Base-by-base conservation (phyloP, 2,797 vertebrate genomes). In the Acanthurus lineatus region DNA sequence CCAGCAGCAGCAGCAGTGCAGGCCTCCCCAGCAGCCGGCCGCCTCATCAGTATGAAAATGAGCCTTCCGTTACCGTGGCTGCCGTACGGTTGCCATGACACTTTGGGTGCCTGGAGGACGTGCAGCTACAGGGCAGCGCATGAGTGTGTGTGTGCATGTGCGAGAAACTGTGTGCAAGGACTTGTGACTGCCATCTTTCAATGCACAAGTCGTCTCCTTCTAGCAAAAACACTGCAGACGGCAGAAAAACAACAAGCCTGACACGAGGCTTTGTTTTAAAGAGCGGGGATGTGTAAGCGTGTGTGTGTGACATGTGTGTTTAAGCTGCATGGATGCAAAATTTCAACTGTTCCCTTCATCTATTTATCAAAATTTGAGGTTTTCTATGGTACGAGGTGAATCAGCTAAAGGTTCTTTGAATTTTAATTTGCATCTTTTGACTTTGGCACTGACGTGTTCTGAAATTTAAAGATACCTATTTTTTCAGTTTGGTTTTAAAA, bases 21-120 rank as follows among this genome's bases (percentile, higher is more conserved):
- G 79, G 82, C 82, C 84, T 88, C 83, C 87, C 52, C 68, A 25
- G 89, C 88, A 87, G 88, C 85, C 51, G 69, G 74, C 81, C 64
- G 28, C 81, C 86, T 93, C 89, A 92, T 93, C 92, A 89, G 91
- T 90, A 92, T 94, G 90, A 93, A 92, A 91, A 92, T 90, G 85
- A 92, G 86, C 62, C 82, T 35, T 78, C 86, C 44, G 86, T 83
- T 86, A 85, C 85, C 52, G 77, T 73, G 89, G 88, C 87, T 82
- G 89, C 86, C 40, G 47, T 69, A 60, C 61, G 38, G 91, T 93
- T 93, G 87, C 92, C 90, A 93, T 94, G 93, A 85, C 92, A 91
- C 82, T 83, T 61, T 9, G 56, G 76, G 77, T 32, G 81, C 70
- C 83, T 71, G 81, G 88, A 86, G 86, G 86, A 86, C 62, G 54